Percentiles rank a stretch among this genome's conserved stretches.
Evolutionary conservation across 2,888 invertebrate species (phyloP).

Genomic region (Carpatolechia fugitivella): DNA sequence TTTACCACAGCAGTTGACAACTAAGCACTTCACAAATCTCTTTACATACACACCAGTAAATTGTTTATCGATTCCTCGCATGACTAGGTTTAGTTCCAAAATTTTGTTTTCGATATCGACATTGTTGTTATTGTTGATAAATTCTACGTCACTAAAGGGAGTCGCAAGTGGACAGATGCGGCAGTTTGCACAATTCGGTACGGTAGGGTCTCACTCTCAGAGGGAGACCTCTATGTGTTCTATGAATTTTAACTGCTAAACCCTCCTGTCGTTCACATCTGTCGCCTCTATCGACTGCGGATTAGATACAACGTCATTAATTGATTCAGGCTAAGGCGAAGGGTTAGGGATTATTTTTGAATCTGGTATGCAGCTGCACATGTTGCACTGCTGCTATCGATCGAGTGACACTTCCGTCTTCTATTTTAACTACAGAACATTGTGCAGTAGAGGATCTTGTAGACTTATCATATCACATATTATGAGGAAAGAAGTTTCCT

Average conservation of each 20-base stretch:
- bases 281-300: constrained; percentile 60
- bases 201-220: constrained; percentile 55
- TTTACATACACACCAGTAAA: too few species aligned
- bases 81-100: too few species aligned
- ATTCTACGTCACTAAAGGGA: constrained; percentile 29
- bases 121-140: constrained; percentile 5
- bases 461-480: neutral
- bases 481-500: neutral
- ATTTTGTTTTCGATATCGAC: constrained; percentile 25
- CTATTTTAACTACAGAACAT: constrained; percentile 20
- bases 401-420: constrained; percentile 14
- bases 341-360: constrained; percentile 55
- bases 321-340: constrained; percentile 61
- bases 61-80: too few species aligned
- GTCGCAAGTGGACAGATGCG: constrained; percentile 74
- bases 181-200: constrained; percentile 72
- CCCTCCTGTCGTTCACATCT: constrained; percentile 73
- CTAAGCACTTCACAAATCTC: too few species aligned
- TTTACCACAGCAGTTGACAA: too few species aligned
- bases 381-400: constrained; percentile 17
- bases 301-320: constrained; percentile 73
- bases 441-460: neutral
- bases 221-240: constrained; percentile 45
- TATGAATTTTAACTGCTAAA: constrained; percentile 61
- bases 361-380: constrained; percentile 47